A percentile compares a stretch with the other conserved stretches of the same genome.
phyloP scores from a whole-genome alignment of 64 coral and sea anemone species.

The Stichodactyla helianthus region DNA sequence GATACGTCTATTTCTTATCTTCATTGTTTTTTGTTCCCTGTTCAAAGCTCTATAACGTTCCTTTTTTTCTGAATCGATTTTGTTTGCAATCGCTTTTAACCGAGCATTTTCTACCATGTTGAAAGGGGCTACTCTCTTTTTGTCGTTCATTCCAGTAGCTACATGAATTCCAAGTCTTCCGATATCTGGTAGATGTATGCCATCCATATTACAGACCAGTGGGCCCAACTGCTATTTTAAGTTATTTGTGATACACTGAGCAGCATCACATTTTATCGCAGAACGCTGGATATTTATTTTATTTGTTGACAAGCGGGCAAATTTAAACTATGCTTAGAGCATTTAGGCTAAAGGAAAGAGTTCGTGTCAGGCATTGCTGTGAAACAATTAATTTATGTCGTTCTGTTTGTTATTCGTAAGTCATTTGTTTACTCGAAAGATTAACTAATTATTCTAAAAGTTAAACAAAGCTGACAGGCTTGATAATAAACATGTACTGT shows the following conservation, averaged over 20 bases:
- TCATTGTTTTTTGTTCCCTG: slow-evolving; percentile 43
- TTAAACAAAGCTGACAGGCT: no score
- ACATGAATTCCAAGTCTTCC: slow-evolving; percentile 77
- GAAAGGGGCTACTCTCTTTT: slow-evolving; percentile 61
- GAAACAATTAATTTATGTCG: not conserved
- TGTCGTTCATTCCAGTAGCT: slow-evolving; percentile 73
- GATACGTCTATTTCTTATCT: slow-evolving; percentile 27
- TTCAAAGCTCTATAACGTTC: slow-evolving; percentile 36
- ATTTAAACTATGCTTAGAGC: no score
- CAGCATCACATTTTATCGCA: no score
- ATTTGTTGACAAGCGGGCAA: no score
- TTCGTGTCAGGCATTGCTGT: not conserved
- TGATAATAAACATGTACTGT: no score
- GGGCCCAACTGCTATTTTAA: no score
- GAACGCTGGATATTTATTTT: no score
- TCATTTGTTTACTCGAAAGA: not conserved
- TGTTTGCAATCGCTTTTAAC: slow-evolving; percentile 42
- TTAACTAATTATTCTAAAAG: not conserved
- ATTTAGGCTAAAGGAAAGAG: not conserved
- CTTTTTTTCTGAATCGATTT: slow-evolving; percentile 63
- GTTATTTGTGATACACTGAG: no score
- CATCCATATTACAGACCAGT: slow-evolving; percentile 39
- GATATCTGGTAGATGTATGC: slow-evolving; percentile 78
- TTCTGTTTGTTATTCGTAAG: not conserved
- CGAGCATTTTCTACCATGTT: slow-evolving; percentile 63